A percentile compares a stretch with the other conserved stretches of the same genome.
phyloP scores from a whole-genome alignment of 2,888 invertebrate genomes.

The Neoascia interrupta region DNA sequence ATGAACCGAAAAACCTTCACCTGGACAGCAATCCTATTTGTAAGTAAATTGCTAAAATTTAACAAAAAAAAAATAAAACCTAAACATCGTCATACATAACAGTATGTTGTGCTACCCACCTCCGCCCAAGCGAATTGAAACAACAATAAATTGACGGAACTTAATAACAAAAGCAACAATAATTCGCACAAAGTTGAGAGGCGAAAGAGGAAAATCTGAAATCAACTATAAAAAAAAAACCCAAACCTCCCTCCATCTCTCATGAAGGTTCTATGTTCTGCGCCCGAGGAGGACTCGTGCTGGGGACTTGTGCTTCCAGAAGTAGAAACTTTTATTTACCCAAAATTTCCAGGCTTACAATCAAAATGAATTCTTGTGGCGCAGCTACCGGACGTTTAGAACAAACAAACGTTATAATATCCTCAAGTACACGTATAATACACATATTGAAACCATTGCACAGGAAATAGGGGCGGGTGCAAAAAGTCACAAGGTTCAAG shows the following conservation, averaged over 20 bases:
- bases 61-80: background rate
- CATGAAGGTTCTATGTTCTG: constrained; percentile 34
- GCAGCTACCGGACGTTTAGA: constrained; percentile 13
- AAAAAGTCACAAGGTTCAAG: constrained; percentile 15
- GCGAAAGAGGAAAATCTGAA: background rate
- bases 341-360: constrained; percentile 35
- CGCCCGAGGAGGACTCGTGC: no score
- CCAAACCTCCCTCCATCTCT: no score
- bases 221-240: constrained; percentile 3
- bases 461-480: background rate
- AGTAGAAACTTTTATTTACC: constrained; percentile 45
- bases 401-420: constrained; percentile 37
- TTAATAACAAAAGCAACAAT: background rate
- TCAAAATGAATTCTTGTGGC: constrained; percentile 48
- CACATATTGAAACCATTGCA: constrained; percentile 36
- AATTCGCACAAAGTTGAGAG: no score
- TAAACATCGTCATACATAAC: background rate
- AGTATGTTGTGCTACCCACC: no score
- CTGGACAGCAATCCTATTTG: constrained; percentile 76
- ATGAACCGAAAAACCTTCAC: constrained; percentile 74
- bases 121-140: no score
- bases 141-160: constrained; percentile 22
- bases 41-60: constrained; percentile 71
- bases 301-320: no score
- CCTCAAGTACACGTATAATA: constrained; percentile 34